Evolutionary conservation across 2,888 invertebrate genomes (phyloP).

Genomic region (Drosophila longiperda): DNA sequence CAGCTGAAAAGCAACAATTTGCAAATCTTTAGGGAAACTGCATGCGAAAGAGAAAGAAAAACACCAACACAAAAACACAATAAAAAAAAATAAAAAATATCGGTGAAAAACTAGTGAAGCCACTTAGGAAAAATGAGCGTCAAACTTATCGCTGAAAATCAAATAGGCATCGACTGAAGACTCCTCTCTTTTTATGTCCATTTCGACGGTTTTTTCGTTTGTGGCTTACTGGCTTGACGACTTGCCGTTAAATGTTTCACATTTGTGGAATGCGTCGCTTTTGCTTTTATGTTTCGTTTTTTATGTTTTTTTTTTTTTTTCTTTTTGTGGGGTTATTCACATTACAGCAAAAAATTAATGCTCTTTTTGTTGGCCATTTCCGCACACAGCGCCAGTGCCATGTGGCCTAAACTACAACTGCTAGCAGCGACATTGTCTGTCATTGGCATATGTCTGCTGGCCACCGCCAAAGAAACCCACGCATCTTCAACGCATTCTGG

Average conservation of each 20-base stretch:
- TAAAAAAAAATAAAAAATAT: constrained; percentile 20
- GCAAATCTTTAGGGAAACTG: constrained; percentile 66
- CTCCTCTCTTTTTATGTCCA: constrained; percentile 2
- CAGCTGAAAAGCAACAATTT: constrained; percentile 40
- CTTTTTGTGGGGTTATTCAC: constrained; percentile 64
- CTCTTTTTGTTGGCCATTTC: constrained; percentile 44
- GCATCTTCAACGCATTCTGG: constrained; percentile 27
- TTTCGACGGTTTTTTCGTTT: not conserved
- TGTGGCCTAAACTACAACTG: constrained; percentile 77
- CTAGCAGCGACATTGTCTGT: constrained; percentile 63
- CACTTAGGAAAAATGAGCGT: constrained; percentile 61
- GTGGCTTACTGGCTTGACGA: constrained; percentile 56
- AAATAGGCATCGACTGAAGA: constrained; percentile 34
- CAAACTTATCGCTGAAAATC: constrained; percentile 45
- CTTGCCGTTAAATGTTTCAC: constrained; percentile 45
- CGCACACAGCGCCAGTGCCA: constrained; percentile 62
- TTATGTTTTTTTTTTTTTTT: not conserved
- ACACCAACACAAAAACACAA: constrained; percentile 20
- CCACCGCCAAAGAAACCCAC: constrained; percentile 43
- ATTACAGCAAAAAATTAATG: constrained; percentile 22
- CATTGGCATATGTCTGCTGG: constrained; percentile 73
- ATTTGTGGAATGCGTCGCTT: constrained; percentile 43
- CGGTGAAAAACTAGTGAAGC: constrained; percentile 40
- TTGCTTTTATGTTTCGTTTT: not conserved
- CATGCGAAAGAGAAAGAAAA: constrained; percentile 59